Conservation (phyloP, 2,113 vertebrate genomes). For the Eptesicus fuscus region DNA sequence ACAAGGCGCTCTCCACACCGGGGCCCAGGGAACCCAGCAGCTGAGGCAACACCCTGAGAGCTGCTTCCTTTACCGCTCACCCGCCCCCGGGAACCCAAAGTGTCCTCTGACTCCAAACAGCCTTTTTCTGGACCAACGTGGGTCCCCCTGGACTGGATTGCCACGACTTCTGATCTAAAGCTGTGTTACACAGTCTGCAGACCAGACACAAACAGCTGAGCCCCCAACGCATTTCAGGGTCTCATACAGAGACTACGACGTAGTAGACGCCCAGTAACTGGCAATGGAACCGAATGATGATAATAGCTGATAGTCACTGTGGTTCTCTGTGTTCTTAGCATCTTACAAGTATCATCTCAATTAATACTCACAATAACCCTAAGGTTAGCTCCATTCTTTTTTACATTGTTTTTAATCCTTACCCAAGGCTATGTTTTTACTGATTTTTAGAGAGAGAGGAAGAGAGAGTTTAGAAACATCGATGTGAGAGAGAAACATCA, state of each 20-base stretch:
- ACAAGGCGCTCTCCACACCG: neutral
- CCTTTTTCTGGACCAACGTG: conserved; percentile 19
- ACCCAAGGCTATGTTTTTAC: neutral
- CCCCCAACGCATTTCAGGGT: neutral
- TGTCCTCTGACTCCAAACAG: neutral
- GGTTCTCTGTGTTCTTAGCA: neutral
- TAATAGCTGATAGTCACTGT: neutral
- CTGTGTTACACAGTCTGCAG: neutral
- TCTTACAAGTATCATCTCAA: neutral
- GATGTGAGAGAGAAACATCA: neutral
- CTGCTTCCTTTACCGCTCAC: neutral
- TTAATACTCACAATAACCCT: neutral
- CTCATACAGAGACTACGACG: neutral
- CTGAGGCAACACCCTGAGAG: neutral
- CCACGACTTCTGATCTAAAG: neutral
- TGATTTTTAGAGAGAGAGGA: neutral
- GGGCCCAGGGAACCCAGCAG: neutral
- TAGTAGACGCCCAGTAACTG: neutral
- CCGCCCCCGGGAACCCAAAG: neutral
- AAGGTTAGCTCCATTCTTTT: neutral
- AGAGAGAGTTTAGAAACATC: neutral
- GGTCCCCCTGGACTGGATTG: neutral
- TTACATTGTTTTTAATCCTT: neutral
- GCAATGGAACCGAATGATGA: neutral
- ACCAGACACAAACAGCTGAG: neutral